Percentiles rank a stretch among this genome's conserved stretches.
These are phyloP conservation scores for Cactoblastis cactorum DNA, from an alignment of 2,888 invertebrate species.

Conservation along the genomic window DNA sequence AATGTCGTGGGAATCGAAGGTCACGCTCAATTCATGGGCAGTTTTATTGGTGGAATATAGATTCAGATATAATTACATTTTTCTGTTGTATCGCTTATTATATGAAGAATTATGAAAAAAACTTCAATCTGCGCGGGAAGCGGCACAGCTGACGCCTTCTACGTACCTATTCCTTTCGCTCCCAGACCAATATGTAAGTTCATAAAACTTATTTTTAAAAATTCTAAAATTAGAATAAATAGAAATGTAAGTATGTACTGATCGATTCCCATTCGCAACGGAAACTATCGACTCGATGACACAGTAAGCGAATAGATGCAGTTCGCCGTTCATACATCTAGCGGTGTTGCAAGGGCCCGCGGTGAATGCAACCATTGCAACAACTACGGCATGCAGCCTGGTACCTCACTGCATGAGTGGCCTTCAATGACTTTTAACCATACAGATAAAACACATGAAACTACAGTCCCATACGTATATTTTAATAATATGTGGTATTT, in stretches of 20 bases:
- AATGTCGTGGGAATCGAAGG: too few relatives aligned
- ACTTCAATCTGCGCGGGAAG: too few relatives aligned
- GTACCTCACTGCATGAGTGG: constrained; percentile 6
- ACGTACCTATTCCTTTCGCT: too few relatives aligned
- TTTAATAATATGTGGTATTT: neutral
- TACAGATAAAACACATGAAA: neutral
- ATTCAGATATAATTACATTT: too few relatives aligned
- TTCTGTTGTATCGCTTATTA: too few relatives aligned
- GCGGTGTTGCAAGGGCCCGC: constrained; percentile 38
- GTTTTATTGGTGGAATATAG: too few relatives aligned
- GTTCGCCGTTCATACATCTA: constrained; percentile 32
- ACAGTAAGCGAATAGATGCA: constrained; percentile 22
- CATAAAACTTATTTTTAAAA: too few relatives aligned
- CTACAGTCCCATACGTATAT: neutral
- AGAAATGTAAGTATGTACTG: neutral
- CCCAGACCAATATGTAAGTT: too few relatives aligned
- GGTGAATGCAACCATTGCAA: constrained; percentile 64
- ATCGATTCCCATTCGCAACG: constrained; percentile 5
- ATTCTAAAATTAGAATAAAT: neutral
- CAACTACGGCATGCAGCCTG: constrained; percentile 26
- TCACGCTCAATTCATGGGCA: too few relatives aligned
- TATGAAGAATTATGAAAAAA: too few relatives aligned
- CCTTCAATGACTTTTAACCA: constrained; percentile 6
- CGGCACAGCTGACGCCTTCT: too few relatives aligned
- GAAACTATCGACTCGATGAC: constrained; percentile 15